Evolutionary conservation across 2,888 invertebrate genomes (phyloP).

Genomic region (Coleophora deauratella): DNA sequence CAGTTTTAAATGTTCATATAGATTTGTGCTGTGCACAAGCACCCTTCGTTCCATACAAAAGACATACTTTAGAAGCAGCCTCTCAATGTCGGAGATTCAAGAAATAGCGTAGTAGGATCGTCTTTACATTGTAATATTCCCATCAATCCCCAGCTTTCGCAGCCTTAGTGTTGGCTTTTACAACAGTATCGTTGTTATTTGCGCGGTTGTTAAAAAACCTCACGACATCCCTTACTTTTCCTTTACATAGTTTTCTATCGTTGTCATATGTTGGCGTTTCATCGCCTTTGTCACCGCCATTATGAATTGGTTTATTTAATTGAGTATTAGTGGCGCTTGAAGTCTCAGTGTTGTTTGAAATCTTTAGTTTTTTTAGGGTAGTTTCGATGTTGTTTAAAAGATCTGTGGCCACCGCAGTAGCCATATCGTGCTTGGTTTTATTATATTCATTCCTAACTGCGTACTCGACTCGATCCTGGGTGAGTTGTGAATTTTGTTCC

Average conservation of each 20-base stretch:
- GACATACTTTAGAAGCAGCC: neutral
- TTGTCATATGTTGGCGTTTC: slow-evolving; percentile 63
- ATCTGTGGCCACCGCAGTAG: slow-evolving; percentile 62
- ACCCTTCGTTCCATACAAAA: neutral
- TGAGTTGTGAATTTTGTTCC: too few relatives aligned
- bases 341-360: neutral
- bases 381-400: slow-evolving; percentile 61
- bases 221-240: slow-evolving; percentile 65
- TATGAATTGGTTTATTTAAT: slow-evolving; percentile 22
- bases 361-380: slow-evolving; percentile 53
- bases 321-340: slow-evolving; percentile 8
- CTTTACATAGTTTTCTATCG: slow-evolving; percentile 61
- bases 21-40: neutral
- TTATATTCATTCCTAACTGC: too few relatives aligned
- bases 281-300: slow-evolving; percentile 37
- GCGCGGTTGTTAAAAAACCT: slow-evolving; percentile 57
- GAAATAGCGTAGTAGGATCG: slow-evolving; percentile 7
- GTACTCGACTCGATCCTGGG: too few relatives aligned
- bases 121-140: slow-evolving; percentile 27
- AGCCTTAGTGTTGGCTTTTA: neutral
- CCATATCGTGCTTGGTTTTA: slow-evolving; percentile 52
- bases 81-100: too few relatives aligned
- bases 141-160: neutral
- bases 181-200: neutral
- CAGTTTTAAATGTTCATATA: too few relatives aligned